phyloP scores from a whole-genome alignment of 1,140 invertebrate species.

The Brachionus manjavacas region DNA sequence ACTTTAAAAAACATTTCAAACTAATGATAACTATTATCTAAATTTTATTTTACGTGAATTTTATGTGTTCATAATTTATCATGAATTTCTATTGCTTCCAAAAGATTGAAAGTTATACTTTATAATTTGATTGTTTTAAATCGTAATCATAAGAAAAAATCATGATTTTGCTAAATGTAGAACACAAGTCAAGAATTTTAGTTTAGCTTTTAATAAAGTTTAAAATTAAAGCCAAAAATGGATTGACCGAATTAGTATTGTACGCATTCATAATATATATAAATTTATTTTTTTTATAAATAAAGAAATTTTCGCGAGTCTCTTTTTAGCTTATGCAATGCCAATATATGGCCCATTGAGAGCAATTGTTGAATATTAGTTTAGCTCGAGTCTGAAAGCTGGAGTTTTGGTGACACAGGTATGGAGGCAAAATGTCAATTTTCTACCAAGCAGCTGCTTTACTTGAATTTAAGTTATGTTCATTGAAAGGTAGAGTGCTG shows the following conservation, averaged over 20 bases:
- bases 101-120: not conserved
- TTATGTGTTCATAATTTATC: not conserved
- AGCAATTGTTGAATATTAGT: not conserved
- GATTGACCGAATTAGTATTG: constrained; percentile 24
- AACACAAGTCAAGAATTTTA: not conserved
- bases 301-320: not conserved
- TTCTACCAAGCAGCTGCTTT: not conserved
- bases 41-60: not conserved
- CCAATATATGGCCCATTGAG: not conserved
- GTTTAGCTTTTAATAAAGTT: not conserved
- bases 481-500: not conserved
- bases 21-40: not conserved
- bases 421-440: not conserved
- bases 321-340: not conserved
- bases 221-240: constrained; percentile 22
- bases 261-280: not conserved
- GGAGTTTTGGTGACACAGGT: not conserved
- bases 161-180: not conserved
- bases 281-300: not conserved
- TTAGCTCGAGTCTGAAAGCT: not conserved
- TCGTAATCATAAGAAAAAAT: not conserved
- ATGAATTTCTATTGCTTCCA: not conserved
- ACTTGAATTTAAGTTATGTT: not conserved
- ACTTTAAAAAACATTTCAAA: not conserved
- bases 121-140: constrained; percentile 1